Conservation (phyloP, 2,888 invertebrate species). For the Crioceris asparagi region DNA sequence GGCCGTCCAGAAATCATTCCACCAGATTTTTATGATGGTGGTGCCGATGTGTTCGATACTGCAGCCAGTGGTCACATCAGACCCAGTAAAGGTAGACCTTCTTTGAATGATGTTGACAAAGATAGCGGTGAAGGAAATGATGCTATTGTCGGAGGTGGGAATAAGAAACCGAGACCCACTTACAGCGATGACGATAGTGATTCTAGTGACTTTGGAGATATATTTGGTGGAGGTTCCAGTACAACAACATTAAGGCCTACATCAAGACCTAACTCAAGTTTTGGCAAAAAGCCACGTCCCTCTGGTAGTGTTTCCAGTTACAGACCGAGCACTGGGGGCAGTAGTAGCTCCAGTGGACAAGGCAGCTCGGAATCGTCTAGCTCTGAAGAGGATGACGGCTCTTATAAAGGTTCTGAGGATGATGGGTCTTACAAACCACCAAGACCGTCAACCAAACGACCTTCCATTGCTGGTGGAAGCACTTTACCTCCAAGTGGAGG, state of each 20-base stretch:
- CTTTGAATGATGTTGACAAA: not conserved
- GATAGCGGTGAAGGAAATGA: not conserved
- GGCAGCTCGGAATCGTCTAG: constrained; percentile 4
- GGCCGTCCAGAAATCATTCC: constrained; percentile 42
- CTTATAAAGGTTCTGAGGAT: constrained; percentile 20
- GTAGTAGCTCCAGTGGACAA: too few species aligned
- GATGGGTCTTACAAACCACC: constrained; percentile 19
- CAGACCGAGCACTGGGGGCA: constrained; percentile 8
- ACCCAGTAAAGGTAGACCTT: constrained; percentile 1
- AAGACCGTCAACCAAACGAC: constrained; percentile 8
- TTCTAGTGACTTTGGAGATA: constrained; percentile 15
- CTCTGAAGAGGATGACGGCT: constrained; percentile 19
- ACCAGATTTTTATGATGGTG: constrained; percentile 31
- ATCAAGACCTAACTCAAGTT: not conserved
- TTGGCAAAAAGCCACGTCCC: constrained; percentile 1
- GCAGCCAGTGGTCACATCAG: constrained; percentile 45
- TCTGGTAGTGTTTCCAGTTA: constrained; percentile 1
- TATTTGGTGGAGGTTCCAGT: constrained; percentile 16
- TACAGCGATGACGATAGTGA: constrained; percentile 8
- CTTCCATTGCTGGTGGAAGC: constrained; percentile 10
- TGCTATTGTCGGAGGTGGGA: too few species aligned
- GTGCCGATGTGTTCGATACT: constrained; percentile 34
- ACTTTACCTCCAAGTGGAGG: too few species aligned
- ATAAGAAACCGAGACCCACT: not conserved
- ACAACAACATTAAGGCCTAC: not conserved